These are phyloP conservation scores for Xerus rutilus DNA, from an alignment of 2,797 vertebrate genomes.

Conservation along the genomic window DNA sequence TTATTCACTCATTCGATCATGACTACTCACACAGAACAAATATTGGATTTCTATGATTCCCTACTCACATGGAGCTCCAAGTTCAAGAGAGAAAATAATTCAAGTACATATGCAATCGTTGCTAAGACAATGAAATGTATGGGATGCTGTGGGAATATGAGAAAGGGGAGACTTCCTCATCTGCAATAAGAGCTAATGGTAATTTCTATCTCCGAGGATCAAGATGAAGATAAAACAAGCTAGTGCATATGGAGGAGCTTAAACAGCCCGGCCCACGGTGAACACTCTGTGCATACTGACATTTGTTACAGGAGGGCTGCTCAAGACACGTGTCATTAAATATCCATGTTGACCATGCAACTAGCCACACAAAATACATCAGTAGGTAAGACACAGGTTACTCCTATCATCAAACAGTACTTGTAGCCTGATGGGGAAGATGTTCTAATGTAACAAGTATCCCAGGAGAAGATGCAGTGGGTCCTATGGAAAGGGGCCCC, in stretches of 20 bases:
- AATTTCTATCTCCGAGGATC: not conserved
- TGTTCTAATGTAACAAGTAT: not conserved
- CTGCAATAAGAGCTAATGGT: not conserved
- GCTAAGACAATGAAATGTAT: not conserved
- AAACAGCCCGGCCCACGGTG: fast-evolving
- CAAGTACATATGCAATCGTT: not conserved
- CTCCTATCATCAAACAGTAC: too few species aligned
- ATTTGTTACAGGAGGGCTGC: not conserved
- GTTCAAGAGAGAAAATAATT: not conserved
- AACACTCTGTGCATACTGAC: not conserved
- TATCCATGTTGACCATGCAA: not conserved
- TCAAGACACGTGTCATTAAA: not conserved
- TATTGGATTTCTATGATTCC: not conserved
- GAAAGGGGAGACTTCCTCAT: not conserved
- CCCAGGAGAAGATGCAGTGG: not conserved
- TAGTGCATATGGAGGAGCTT: not conserved
- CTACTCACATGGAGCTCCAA: not conserved
- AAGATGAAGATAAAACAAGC: not conserved
- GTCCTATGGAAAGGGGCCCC: not conserved
- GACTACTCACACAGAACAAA: slow-evolving; percentile 31
- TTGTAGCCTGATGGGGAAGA: not conserved
- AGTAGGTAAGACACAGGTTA: not conserved
- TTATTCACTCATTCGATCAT: not conserved
- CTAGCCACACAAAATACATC: not conserved
- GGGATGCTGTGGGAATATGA: not conserved